Conservation (phyloP, 2,888 invertebrate genomes). For the Monopis laevigella region DNA sequence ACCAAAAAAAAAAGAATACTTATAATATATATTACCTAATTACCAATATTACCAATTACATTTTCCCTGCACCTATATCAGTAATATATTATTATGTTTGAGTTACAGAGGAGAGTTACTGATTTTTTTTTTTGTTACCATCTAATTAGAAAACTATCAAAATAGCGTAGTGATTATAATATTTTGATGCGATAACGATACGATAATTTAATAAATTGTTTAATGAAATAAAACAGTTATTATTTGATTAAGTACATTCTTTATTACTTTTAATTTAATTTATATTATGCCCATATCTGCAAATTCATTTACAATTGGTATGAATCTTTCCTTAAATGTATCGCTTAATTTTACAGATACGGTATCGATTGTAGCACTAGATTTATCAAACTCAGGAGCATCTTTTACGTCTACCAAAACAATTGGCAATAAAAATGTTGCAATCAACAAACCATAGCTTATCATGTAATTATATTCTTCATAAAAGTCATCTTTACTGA, state of each 20-base stretch:
- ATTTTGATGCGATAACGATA: too few species aligned
- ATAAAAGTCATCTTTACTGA: slow-evolving; percentile 32
- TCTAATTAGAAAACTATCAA: too few species aligned
- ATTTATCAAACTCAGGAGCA: slow-evolving; percentile 29
- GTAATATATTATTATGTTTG: too few species aligned
- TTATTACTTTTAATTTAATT: not conserved
- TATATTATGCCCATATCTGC: slow-evolving; percentile 12
- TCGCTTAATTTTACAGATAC: slow-evolving; percentile 30
- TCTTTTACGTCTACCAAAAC: slow-evolving; percentile 35
- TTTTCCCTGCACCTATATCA: too few species aligned
- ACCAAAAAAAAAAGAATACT: too few species aligned
- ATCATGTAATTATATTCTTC: slow-evolving; percentile 32
- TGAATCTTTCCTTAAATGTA: slow-evolving; percentile 32
- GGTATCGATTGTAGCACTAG: slow-evolving; percentile 22
- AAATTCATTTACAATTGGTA: slow-evolving; percentile 21
- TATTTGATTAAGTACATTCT: not conserved
- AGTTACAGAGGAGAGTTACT: too few species aligned
- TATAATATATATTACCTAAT: too few species aligned
- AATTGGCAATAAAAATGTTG: slow-evolving; percentile 33
- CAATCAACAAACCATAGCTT: slow-evolving; percentile 26
- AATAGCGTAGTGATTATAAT: too few species aligned
- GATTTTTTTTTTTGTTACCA: too few species aligned
- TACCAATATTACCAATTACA: too few species aligned
- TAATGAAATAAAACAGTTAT: not conserved
- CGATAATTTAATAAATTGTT: too few species aligned